Conservation (phyloP, 2,888 invertebrate genomes). For the Adelognathus sp. region DNA sequence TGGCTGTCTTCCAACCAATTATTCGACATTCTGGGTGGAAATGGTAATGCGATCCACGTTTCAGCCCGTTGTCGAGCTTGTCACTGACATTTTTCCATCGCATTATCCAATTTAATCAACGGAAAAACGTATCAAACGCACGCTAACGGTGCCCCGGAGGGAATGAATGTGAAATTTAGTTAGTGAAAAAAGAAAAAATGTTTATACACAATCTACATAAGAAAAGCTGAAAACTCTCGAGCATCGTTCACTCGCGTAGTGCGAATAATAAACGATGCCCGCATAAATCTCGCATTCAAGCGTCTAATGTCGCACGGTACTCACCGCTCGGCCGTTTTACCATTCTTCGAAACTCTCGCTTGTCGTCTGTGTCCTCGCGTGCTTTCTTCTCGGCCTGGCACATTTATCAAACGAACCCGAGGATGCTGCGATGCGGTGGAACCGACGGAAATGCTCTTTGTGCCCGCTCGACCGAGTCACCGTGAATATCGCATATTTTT, state of each 20-base stretch:
- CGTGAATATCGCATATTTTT: conserved; percentile 18
- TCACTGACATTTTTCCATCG: conserved; percentile 42
- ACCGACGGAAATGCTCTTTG: conserved; percentile 48
- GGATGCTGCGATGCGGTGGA: neutral
- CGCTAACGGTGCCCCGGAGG: neutral
- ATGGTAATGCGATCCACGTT: conserved; percentile 59
- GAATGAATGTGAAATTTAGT: neutral
- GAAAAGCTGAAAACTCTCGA: conserved; percentile 13
- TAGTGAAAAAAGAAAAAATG: neutral
- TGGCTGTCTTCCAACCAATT: conserved; percentile 71
- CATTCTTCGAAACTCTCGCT: conserved; percentile 41
- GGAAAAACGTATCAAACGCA: neutral
- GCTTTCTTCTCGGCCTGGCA: conserved; percentile 20
- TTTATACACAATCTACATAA: neutral
- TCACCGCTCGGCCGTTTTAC: neutral
- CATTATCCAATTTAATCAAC: conserved; percentile 36
- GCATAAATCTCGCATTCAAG: conserved; percentile 56
- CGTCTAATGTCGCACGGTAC: conserved; percentile 38
- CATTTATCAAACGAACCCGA: conserved; percentile 52
- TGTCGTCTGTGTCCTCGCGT: conserved; percentile 9
- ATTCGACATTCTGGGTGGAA: conserved; percentile 62
- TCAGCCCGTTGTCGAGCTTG: conserved; percentile 54
- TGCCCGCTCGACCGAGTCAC: conserved; percentile 2
- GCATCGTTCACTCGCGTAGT: neutral
- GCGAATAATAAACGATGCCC: conserved; percentile 47